Conservation (phyloP, 2,797 vertebrate genomes). For the Sebastes goodei region DNA sequence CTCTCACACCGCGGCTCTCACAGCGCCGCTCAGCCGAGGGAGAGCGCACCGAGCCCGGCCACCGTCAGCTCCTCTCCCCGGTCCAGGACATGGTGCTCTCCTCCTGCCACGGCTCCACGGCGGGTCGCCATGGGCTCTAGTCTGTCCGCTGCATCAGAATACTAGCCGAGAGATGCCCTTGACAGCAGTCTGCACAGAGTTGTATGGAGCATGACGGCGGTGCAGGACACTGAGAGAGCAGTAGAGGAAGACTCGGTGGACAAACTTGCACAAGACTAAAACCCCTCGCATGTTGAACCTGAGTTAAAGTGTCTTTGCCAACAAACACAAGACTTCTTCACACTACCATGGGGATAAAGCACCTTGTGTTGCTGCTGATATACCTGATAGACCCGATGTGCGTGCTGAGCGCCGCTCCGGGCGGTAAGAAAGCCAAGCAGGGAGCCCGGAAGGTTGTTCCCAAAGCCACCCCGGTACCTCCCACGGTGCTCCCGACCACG, state of each 20-base stretch:
- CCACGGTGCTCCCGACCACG: constrained; percentile 69
- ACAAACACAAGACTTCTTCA: constrained; percentile 9
- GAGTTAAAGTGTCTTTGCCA: constrained; percentile 35
- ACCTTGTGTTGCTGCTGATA: constrained; percentile 83
- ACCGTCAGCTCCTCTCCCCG: neutral
- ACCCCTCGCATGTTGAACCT: constrained; percentile 6
- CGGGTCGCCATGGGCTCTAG: constrained; percentile 38
- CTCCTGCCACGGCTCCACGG: constrained; percentile 2
- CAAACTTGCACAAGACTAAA: constrained; percentile 53
- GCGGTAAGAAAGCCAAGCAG: constrained; percentile 77
- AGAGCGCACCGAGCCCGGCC: constrained; percentile 35
- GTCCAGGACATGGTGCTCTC: constrained; percentile 43
- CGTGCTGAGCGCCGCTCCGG: constrained; percentile 76
- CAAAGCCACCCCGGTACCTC: constrained; percentile 68
- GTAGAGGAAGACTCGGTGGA: constrained; percentile 41
- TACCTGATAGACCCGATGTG: constrained; percentile 82
- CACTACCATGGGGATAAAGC: constrained; percentile 82
- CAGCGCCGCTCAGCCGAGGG: constrained; percentile 6
- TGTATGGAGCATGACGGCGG: constrained; percentile 59
- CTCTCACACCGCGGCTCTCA: neutral
- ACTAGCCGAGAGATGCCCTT: constrained; percentile 57
- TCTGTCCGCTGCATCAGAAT: constrained; percentile 11
- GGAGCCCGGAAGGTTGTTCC: constrained; percentile 55
- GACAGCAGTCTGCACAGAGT: constrained; percentile 28
- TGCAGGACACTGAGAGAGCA: constrained; percentile 42